Percentiles rank a stretch among this genome's conserved stretches.
These are phyloP conservation scores for Orthonyx spaldingii DNA, from an alignment of 2,113 vertebrate species.

Conservation along the genomic window DNA sequence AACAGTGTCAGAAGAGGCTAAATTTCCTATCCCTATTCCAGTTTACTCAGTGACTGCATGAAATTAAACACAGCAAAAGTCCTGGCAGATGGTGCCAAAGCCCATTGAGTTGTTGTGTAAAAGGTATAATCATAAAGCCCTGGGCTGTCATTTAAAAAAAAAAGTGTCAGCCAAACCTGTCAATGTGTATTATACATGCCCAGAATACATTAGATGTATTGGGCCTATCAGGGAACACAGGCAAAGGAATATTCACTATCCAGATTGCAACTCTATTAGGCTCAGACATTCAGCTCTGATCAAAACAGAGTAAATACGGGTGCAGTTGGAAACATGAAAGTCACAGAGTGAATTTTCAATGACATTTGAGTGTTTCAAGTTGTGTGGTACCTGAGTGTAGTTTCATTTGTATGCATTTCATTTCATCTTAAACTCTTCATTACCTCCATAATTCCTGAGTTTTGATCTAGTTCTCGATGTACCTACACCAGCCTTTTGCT, in stretches of 20 bases:
- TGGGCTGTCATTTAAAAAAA: neutral
- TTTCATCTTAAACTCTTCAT: neutral
- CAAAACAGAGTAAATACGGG: neutral
- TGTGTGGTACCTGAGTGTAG: neutral
- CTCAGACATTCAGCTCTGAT: neutral
- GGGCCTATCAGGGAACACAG: neutral
- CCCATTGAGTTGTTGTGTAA: neutral
- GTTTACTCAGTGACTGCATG: neutral
- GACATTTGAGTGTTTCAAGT: neutral
- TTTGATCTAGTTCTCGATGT: neutral
- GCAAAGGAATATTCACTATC: neutral
- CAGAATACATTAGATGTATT: neutral
- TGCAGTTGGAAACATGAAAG: neutral
- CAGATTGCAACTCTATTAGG: neutral
- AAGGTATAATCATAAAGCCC: neutral
- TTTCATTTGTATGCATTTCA: neutral
- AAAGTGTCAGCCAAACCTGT: neutral
- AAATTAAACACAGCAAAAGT: neutral
- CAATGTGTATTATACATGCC: neutral
- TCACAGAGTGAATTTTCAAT: neutral
- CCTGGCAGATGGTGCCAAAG: neutral
- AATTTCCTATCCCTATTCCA: neutral
- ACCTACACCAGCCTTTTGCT: neutral
- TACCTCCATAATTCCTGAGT: neutral
- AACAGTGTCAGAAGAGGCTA: neutral